These are phyloP conservation scores for Callitettix versicolor DNA, from an alignment of 1,140 invertebrate species.

Conservation along the genomic window DNA sequence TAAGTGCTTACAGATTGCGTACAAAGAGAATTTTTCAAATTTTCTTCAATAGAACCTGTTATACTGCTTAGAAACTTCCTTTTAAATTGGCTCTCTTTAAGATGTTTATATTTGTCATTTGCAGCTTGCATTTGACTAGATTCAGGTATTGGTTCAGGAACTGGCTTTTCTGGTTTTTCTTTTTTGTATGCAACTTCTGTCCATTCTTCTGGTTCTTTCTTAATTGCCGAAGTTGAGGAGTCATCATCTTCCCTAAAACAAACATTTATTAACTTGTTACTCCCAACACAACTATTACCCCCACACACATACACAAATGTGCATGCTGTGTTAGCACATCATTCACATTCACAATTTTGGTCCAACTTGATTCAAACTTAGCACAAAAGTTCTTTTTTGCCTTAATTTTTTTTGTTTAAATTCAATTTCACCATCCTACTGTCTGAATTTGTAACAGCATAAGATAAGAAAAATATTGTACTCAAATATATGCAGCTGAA, in stretches of 20 bases:
- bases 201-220: background rate
- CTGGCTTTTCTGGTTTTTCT: background rate
- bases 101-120: constrained; percentile 25
- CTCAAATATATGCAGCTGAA: too few relatives aligned
- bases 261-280: background rate
- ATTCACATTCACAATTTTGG: too few relatives aligned
- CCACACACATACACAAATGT: too few relatives aligned
- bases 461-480: too few relatives aligned
- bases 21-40: constrained; percentile 10
- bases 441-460: too few relatives aligned
- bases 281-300: too few relatives aligned
- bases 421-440: too few relatives aligned
- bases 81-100: constrained; percentile 30
- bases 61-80: constrained; percentile 28
- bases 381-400: too few relatives aligned
- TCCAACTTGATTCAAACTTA: too few relatives aligned
- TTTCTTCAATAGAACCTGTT: constrained; percentile 27
- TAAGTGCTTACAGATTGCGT: constrained; percentile 14
- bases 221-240: background rate
- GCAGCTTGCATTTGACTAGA: background rate
- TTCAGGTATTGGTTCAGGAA: background rate
- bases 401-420: too few relatives aligned
- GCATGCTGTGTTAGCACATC: too few relatives aligned
- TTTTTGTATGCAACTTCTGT: background rate
- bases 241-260: background rate